phyloP scores from a whole-genome alignment of 2,797 vertebrate genomes.

The Eulemur rubriventer region DNA sequence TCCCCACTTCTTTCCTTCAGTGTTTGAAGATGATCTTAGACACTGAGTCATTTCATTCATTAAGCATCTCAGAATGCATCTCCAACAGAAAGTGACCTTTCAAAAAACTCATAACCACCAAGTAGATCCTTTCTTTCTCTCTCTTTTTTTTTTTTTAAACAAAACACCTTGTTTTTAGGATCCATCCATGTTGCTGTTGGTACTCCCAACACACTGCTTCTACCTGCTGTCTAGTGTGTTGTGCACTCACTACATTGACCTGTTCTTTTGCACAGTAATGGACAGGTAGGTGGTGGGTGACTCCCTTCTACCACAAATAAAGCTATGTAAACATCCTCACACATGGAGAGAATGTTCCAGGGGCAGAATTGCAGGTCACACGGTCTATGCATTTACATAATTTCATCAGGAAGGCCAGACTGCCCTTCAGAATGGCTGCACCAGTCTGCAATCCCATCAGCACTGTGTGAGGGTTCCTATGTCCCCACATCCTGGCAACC shows the following conservation, averaged over 20 bases:
- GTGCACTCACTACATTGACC: background rate
- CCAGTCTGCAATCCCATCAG: fast-evolving
- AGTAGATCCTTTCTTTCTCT: background rate
- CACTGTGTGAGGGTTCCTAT: background rate
- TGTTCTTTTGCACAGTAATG: background rate
- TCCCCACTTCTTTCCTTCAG: background rate
- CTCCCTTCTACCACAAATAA: background rate
- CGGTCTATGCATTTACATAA: background rate
- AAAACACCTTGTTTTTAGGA: background rate
- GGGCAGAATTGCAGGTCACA: background rate
- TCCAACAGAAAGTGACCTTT: background rate
- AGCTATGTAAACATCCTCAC: background rate
- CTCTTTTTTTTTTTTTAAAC: background rate
- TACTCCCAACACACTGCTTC: background rate
- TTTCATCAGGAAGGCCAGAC: background rate
- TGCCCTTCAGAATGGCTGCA: background rate
- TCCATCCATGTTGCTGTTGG: background rate
- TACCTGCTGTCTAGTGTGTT: background rate
- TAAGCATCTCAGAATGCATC: background rate
- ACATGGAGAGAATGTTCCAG: background rate
- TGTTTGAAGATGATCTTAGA: background rate
- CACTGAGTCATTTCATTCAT: background rate
- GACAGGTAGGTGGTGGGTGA: background rate
- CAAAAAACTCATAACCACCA: background rate
- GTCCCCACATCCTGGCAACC: background rate